Percentiles rank a stretch among this genome's conserved stretches.
Evolutionary conservation across 2,888 invertebrate genomes (phyloP).

Genomic region (Ditula angustiorana): DNA sequence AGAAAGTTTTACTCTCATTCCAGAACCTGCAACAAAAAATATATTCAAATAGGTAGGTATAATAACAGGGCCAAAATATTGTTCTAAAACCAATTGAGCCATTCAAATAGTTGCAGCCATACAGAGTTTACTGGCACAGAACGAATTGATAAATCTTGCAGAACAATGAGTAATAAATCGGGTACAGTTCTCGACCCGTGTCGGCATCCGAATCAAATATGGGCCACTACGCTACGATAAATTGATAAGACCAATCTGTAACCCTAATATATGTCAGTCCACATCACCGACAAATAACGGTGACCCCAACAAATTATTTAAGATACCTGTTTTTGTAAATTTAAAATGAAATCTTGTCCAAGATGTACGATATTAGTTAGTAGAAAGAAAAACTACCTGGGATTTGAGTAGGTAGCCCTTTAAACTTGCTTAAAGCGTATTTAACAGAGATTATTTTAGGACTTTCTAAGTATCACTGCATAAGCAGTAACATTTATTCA

Average conservation of each 20-base stretch:
- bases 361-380: not conserved
- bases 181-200: constrained; percentile 34
- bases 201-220: constrained; percentile 38
- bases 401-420: too few species aligned
- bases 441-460: too few species aligned
- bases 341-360: not conserved
- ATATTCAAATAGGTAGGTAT: not conserved
- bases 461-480: too few species aligned
- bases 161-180: constrained; percentile 39
- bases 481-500: too few species aligned
- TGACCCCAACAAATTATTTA: constrained; percentile 4
- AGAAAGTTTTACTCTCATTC: constrained; percentile 48
- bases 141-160: constrained; percentile 29
- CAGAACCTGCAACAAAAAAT: constrained; percentile 51
- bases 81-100: not conserved
- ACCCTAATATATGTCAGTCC: constrained; percentile 16
- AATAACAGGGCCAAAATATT: not conserved
- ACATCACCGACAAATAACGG: constrained; percentile 27
- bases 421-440: too few species aligned
- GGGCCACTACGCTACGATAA: constrained; percentile 29
- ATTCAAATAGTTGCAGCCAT: not conserved
- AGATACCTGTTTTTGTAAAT: not conserved
- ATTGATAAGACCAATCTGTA: constrained; percentile 29
- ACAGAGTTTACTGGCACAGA: constrained; percentile 3
- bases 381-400: too few species aligned